Conservation (phyloP, 2,113 vertebrate species). For the Neomonachus schauinslandi region DNA sequence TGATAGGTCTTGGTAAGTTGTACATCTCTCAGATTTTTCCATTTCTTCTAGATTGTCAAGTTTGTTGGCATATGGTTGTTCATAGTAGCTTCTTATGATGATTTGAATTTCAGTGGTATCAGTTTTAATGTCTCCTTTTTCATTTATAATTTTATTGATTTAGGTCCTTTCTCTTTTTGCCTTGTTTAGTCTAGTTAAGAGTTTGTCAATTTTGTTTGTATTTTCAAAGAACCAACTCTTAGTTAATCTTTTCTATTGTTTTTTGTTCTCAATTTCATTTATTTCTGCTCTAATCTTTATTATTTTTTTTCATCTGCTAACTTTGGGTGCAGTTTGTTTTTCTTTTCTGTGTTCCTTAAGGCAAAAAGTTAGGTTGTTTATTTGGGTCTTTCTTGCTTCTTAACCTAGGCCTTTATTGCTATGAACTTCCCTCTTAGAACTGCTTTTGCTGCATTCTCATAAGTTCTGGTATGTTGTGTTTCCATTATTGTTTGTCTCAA, state of each 20-base stretch:
- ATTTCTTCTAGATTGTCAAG: not conserved
- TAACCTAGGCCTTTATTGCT: not conserved
- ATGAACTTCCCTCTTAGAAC: not conserved
- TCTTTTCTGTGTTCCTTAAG: not conserved
- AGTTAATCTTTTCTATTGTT: not conserved
- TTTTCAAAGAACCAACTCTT: not conserved
- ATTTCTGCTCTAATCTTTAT: not conserved
- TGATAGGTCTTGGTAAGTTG: not conserved
- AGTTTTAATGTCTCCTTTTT: not conserved
- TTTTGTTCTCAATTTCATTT: not conserved
- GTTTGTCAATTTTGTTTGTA: not conserved
- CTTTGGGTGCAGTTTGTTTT: not conserved
- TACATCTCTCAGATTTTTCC: not conserved
- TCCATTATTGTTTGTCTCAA: not conserved
- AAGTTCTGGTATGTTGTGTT: not conserved
- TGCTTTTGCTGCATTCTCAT: not conserved
- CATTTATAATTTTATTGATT: not conserved
- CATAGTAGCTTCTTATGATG: not conserved
- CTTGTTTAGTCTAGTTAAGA: not conserved
- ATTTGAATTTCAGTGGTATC: not conserved
- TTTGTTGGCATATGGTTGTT: not conserved
- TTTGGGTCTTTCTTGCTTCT: not conserved
- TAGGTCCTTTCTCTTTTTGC: not conserved
- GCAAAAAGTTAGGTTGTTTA: not conserved
- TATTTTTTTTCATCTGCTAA: not conserved